phyloP scores from a whole-genome alignment of 2,888 invertebrate genomes.

The Ophion ventricosus region DNA sequence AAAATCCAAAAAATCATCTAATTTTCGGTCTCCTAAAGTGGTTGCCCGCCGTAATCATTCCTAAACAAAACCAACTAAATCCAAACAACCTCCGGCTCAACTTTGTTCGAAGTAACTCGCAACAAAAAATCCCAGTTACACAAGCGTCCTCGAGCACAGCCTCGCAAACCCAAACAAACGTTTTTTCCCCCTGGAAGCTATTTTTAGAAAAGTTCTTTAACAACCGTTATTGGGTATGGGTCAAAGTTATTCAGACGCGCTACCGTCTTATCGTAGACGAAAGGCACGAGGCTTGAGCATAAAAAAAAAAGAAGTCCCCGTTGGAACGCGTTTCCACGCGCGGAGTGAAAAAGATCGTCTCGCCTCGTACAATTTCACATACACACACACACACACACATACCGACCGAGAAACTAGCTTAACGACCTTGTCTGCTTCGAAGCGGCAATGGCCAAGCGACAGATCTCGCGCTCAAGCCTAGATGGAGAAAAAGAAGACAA shows the following conservation, averaged over 20 bases:
- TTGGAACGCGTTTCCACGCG: neutral
- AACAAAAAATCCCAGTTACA: neutral
- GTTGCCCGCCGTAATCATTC: too few relatives aligned
- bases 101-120: neutral
- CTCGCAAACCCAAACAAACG: neutral
- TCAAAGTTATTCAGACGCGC: neutral
- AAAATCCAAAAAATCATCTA: too few relatives aligned
- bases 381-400: constrained; percentile 4
- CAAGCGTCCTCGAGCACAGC: neutral
- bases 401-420: constrained; percentile 53
- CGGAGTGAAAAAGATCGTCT: neutral
- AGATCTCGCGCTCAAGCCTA: constrained; percentile 37
- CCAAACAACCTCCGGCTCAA: too few relatives aligned
- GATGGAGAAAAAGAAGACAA: constrained; percentile 4
- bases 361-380: neutral
- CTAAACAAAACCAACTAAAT: too few relatives aligned
- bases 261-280: neutral
- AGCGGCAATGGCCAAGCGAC: constrained; percentile 51
- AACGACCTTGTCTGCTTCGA: constrained; percentile 55
- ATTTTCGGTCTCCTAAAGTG: too few relatives aligned
- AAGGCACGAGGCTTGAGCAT: constrained; percentile 4
- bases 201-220: neutral
- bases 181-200: neutral
- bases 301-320: neutral
- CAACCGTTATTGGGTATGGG: neutral